Conservation (phyloP, 2,888 invertebrate genomes). For the Drymonia ruficornis region DNA sequence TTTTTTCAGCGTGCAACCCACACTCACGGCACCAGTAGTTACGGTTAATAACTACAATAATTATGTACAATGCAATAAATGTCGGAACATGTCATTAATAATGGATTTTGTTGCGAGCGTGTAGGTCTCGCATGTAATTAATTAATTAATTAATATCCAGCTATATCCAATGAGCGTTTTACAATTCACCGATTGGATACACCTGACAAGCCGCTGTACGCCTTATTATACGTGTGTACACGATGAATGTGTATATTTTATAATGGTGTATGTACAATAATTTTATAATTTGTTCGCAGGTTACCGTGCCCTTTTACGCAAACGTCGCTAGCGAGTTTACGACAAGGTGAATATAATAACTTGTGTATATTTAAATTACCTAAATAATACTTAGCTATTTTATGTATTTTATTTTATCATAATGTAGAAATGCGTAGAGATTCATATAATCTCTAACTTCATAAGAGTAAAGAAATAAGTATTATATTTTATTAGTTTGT, state of each 20-base stretch:
- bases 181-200: slow-evolving; percentile 50
- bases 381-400: slow-evolving; percentile 1
- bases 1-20: slow-evolving; percentile 25
- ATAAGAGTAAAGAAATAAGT: too few relatives aligned
- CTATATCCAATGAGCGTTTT: slow-evolving; percentile 40
- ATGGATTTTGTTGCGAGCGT: slow-evolving; percentile 28
- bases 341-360: slow-evolving; percentile 86
- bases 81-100: slow-evolving; percentile 32
- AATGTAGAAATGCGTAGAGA: neutral
- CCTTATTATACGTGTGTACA: slow-evolving; percentile 38
- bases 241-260: slow-evolving; percentile 36
- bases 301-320: slow-evolving; percentile 92
- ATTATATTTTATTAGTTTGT: too few relatives aligned
- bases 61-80: slow-evolving; percentile 31
- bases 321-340: slow-evolving; percentile 91
- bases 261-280: slow-evolving; percentile 22
- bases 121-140: slow-evolving; percentile 42
- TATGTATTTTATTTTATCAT: slow-evolving; percentile 17
- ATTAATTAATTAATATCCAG: slow-evolving; percentile 39
- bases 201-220: slow-evolving; percentile 36
- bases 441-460: too few relatives aligned
- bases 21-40: slow-evolving; percentile 27
- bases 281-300: slow-evolving; percentile 83
- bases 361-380: slow-evolving; percentile 14
- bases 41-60: slow-evolving; percentile 28